These are phyloP conservation scores for Thripadectes ignobilis DNA, from an alignment of 2,797 vertebrate species.

Conservation along the genomic window DNA sequence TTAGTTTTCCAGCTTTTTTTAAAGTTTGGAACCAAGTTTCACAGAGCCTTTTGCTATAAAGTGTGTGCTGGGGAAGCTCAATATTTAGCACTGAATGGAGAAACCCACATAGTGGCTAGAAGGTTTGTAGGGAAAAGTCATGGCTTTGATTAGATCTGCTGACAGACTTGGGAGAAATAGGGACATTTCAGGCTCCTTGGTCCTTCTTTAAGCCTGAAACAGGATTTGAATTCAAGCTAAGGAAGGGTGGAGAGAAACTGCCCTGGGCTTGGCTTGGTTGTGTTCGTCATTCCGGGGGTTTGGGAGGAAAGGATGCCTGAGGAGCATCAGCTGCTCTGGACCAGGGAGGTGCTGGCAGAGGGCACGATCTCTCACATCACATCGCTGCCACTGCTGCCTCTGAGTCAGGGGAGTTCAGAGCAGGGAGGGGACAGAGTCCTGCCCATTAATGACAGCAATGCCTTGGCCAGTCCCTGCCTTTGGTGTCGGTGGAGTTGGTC, in stretches of 20 bases:
- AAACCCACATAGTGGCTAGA: accelerated
- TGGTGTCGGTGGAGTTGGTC: background rate
- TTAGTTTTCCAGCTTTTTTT: background rate
- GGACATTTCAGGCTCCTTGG: background rate
- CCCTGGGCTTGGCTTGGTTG: background rate
- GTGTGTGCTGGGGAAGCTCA: background rate
- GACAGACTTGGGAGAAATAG: background rate
- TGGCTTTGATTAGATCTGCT: background rate
- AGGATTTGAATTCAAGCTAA: background rate
- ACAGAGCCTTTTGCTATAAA: background rate
- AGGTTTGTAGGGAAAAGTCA: background rate
- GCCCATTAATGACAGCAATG: background rate
- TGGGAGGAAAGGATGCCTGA: background rate
- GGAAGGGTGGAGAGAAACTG: background rate
- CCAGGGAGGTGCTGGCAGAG: background rate
- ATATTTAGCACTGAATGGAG: background rate
- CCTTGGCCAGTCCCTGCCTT: background rate
- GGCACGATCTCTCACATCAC: background rate
- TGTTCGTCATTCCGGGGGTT: background rate
- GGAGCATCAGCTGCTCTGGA: background rate
- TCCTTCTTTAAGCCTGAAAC: background rate
- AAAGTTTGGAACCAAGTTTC: background rate
- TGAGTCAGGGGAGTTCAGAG: background rate
- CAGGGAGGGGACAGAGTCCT: background rate
- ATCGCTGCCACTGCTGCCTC: background rate